Evolutionary conservation across 2,113 vertebrate genomes (phyloP).

Genomic region (Saccopteryx bilineata): DNA sequence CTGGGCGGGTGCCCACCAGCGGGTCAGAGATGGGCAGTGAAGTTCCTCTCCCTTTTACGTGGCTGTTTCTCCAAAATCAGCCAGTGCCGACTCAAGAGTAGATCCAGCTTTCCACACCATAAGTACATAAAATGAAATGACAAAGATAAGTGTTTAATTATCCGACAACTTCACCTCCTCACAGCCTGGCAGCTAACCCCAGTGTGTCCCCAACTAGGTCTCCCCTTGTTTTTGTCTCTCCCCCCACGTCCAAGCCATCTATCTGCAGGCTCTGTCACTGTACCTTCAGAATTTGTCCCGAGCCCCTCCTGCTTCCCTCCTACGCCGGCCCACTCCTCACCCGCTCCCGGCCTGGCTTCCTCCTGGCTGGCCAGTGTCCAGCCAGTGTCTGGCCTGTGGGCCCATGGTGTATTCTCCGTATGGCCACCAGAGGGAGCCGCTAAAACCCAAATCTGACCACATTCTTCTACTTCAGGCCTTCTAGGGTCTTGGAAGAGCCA

Average conservation of each 20-base stretch:
- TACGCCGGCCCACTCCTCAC: too few species aligned
- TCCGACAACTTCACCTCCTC: background rate
- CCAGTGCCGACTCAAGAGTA: background rate
- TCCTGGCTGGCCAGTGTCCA: too few species aligned
- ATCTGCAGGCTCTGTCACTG: background rate
- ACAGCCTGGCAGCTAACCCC: background rate
- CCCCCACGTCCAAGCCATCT: background rate
- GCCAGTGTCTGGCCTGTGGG: rapidly evolving
- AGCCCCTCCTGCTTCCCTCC: background rate
- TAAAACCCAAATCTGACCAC: rapidly evolving
- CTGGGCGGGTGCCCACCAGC: background rate
- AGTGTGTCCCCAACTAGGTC: background rate
- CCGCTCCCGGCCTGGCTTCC: background rate
- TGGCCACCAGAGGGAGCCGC: background rate
- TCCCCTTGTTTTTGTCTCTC: background rate
- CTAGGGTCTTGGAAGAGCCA: background rate
- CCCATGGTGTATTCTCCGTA: rapidly evolving
- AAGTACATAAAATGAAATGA: background rate
- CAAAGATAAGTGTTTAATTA: background rate
- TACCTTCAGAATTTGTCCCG: background rate
- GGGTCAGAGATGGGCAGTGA: rapidly evolving
- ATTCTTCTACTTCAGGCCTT: background rate
- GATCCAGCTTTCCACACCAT: too few species aligned
- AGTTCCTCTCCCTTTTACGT: background rate
- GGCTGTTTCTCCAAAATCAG: background rate